phyloP scores from a whole-genome alignment of 1,140 invertebrate genomes.

The Lucilia sericata region DNA sequence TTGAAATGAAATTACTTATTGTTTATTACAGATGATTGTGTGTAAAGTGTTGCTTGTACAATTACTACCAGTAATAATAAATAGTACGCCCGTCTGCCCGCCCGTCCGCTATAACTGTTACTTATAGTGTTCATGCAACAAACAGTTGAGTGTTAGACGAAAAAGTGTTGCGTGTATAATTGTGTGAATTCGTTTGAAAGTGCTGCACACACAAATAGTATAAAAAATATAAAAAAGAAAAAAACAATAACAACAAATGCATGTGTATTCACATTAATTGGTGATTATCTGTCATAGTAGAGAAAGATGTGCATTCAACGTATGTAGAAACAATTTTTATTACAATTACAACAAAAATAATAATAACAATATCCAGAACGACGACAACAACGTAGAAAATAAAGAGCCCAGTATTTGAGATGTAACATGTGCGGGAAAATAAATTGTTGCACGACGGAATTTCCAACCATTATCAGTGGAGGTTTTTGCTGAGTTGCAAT shows the following conservation, averaged over 20 bases:
- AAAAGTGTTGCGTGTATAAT: slow-evolving; percentile 42
- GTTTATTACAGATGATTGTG: slow-evolving; percentile 7
- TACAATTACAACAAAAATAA: neutral
- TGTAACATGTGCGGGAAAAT: slow-evolving; percentile 8
- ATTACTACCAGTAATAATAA: neutral
- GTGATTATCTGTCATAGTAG: slow-evolving; percentile 43
- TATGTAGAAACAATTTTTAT: neutral
- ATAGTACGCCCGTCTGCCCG: neutral
- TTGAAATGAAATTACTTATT: slow-evolving; percentile 6
- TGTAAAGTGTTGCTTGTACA: neutral
- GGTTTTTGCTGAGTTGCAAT: neutral
- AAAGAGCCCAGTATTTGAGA: neutral
- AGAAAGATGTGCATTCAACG: neutral
- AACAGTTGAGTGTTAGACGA: neutral
- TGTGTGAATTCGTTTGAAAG: slow-evolving; percentile 39
- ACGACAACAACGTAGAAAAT: neutral
- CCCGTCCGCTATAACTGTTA: neutral
- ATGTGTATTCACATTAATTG: slow-evolving; percentile 38
- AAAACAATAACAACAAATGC: neutral
- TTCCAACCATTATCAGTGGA: neutral
- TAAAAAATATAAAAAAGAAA: neutral
- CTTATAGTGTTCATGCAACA: neutral
- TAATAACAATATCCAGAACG: neutral
- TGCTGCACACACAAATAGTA: neutral
- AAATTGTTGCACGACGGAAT: neutral